Evolutionary conservation across 2,113 vertebrate genomes (phyloP), one percentile per base, ranked within the genome.

Genomic region (Mus spicilegus): DNA sequence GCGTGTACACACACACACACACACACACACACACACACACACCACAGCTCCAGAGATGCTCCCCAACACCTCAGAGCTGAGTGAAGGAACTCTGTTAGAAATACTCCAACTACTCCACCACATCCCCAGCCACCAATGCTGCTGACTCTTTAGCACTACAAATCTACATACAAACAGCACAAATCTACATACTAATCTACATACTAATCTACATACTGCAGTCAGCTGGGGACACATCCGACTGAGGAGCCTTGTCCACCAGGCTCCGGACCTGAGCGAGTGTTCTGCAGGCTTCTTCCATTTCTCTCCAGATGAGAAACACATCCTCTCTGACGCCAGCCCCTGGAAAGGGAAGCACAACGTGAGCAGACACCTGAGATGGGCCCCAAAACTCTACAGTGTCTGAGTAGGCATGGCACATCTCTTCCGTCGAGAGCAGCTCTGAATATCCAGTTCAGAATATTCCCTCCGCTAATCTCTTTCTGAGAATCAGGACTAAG

Each of bases 311-410:
- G 72, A 99, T 98, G 96, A 99, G 96, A 92, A 98, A 99, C 42
- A 99, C 98, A 69, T 99, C 99, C 97, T 99, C 99, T 98, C 98
- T 58, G 90, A 99, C 98, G 78, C 98, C 98, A 56, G 98, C 98
- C 69, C 98, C 99, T 98, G 90, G 76, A 97, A 56, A 91, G 65
- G 63, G 95, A 96, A 97, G 88, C 33, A 94, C 58, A 89, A 14
- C 0, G 0, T 96, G 54, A 96, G 72, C 1, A 1, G 10, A 7
- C 0, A 1, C 12, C 73, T n/a, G 16, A 51, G 30, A 77, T 24
- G 61, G n/a, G 6, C 7, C 14, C 16, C 26, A 33, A 72, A 46
- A 58, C 51, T 11, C 56, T 7, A 12, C 1, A 12, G n/a, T 19
- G 51, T n/a, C 22, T 19, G 4, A 22, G 54, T 56, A 69, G 12